phyloP scores from a whole-genome alignment of 2,888 invertebrate genomes.

The Choristoneura rosaceana region DNA sequence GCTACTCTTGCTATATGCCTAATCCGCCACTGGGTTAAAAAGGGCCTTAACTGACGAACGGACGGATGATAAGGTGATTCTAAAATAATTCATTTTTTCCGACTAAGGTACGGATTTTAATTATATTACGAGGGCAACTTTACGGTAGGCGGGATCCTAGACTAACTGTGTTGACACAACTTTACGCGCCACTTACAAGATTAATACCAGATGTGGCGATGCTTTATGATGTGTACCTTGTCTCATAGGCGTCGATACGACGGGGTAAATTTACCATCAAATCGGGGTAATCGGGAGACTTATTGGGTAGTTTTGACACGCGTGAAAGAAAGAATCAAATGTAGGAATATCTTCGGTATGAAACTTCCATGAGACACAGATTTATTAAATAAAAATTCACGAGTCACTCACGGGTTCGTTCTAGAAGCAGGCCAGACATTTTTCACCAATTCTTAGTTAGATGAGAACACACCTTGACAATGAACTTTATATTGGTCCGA shows the following conservation, averaged over 20 bases:
- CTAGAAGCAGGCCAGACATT: no score
- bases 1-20: no score
- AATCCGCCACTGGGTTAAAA: no score
- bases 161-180: constrained; percentile 8
- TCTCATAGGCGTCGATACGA: neutral
- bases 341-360: neutral
- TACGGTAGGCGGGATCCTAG: neutral
- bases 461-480: no score
- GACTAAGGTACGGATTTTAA: neutral
- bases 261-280: constrained; percentile 7
- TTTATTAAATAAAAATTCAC: neutral
- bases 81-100: no score
- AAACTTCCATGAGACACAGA: no score
- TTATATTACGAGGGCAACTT: neutral
- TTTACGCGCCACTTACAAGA: constrained; percentile 43
- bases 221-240: constrained; percentile 9
- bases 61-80: no score
- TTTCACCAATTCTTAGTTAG: no score
- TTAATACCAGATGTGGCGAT: constrained; percentile 34
- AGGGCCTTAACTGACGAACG: no score
- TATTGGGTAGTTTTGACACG: neutral
- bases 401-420: no score
- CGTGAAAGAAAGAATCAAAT: neutral
- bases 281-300: neutral
- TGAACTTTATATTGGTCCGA: no score